Evolutionary conservation across 2,113 vertebrate species (phyloP), one percentile per base, ranked within the genome.

Genomic region (Spermophilus dauricus): DNA sequence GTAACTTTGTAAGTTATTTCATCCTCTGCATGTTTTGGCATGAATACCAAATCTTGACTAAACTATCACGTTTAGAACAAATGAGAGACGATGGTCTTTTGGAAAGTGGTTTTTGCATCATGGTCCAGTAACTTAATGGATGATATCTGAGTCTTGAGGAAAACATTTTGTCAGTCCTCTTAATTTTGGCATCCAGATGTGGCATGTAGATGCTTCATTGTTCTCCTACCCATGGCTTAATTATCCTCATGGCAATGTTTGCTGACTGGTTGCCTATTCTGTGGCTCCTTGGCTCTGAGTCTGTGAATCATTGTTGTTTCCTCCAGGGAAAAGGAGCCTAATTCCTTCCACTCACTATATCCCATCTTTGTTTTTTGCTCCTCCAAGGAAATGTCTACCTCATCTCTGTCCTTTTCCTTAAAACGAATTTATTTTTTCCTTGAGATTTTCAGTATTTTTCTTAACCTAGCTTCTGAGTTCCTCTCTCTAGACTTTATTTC

Each of bases 61-160:
- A 45, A 45, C 8, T n/a, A 20, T 61, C 4, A n/a, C 32, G 51
- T 80, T 87, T n/a, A 72, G 53, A 95, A 67, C 30, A 65, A 63
- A 20, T 85, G 32, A 61, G 20, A 58, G 58, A 88, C 51, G 16
- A 17, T 2, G 48, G n/a, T 88, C 56, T n/a, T 90, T 88, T 18
- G 65, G 39, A 67, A 88, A 82, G 11, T 69, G 83, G 2, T 63
- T 94, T 88, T 61, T 81, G 73, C 5, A 85, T 63, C 10, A 28
- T 76, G 48, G 87, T 28, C 22, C 24, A 39, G 63, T 34, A 63
- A 56, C 30, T 94, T 78, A 95, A 95, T 91, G 87, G 83, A n/a
- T 69, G 58, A 85, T 78, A 81, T n/a, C 58, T 56, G 56, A 95
- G 58, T 78, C 51, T 89, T 77, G 37, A 81, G 83, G 86, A 96